Conservation (phyloP, 2,888 invertebrate genomes). For the Merodon equestris region DNA sequence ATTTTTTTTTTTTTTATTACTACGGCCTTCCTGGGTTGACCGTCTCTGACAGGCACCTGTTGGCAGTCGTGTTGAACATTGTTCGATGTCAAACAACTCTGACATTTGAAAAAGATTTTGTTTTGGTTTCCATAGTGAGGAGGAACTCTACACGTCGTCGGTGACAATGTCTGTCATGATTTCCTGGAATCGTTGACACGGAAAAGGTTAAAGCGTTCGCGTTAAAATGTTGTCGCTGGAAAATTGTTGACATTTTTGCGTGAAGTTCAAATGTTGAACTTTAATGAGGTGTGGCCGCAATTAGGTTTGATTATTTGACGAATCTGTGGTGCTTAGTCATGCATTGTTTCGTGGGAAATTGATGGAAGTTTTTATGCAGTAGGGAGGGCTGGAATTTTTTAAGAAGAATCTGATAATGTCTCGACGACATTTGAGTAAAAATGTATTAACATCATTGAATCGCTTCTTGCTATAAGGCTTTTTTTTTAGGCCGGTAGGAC, state of each 20-base stretch:
- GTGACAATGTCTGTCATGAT: constrained; percentile 32
- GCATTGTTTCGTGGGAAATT: too few relatives aligned
- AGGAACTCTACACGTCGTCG: constrained; percentile 10
- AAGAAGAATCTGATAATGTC: too few relatives aligned
- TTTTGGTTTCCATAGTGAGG: constrained; percentile 16
- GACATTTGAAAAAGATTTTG: constrained; percentile 60
- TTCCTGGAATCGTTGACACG: constrained; percentile 56
- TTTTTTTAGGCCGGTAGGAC: too few relatives aligned
- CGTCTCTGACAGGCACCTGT: constrained; percentile 63
- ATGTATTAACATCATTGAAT: too few relatives aligned
- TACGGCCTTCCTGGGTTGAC: constrained; percentile 37
- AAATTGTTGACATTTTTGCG: not conserved
- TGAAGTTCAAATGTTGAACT: not conserved
- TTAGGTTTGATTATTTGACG: not conserved
- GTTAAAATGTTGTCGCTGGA: not conserved
- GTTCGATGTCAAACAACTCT: constrained; percentile 65
- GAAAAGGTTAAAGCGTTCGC: constrained; percentile 34
- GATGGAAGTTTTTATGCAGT: too few relatives aligned
- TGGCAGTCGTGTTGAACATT: constrained; percentile 62
- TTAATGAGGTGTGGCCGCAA: not conserved
- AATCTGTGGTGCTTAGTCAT: too few relatives aligned
- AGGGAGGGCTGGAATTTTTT: too few relatives aligned
- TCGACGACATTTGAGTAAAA: too few relatives aligned
- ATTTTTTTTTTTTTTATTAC: constrained; percentile 6
- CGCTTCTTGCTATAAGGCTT: too few relatives aligned